Base-by-base conservation (phyloP, 2,797 vertebrate genomes). In the Echiichthys vipera region DNA sequence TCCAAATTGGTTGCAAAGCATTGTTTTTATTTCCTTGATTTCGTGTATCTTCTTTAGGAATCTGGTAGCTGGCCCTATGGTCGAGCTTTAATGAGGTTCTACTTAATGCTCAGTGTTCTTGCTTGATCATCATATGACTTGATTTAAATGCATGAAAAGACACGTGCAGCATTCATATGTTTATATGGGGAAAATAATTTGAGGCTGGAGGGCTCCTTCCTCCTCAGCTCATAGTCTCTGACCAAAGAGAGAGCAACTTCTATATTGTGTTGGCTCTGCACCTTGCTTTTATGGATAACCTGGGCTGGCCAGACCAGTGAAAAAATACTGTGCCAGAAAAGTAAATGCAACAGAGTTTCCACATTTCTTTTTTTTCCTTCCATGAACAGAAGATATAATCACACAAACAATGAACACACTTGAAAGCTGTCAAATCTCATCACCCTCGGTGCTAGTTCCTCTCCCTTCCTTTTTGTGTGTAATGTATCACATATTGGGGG, bases 371-470 rank as follows among this genome's bases (percentile, higher is more conserved):
- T 75, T 69, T 66, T 65, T 57, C n/a, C n/a, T n/a, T n/a, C n/a
- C n/a, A 54, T 53, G 25, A 70, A 45, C 64, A 80, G 34, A 70
- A 74, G 49, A 75, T 70, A 40, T 72, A 80, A 75, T 81, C 70
- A 71, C 74, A 70, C 61, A 74, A 74, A 77, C 70, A 84, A 75
- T 81, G 40, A 85, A 66, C 47, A 69, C 63, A 43, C 57, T 78
- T 74, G 59, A 81, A 83, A 84, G 79, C 77, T 86, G 83, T 87
- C 84, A 79, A 32, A 81, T 84, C 67, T 43, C 67, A 79, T 84
- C 72, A 71, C 56, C 73, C 30, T 74, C 34, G 65, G 47, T 65
- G 80, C 65, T 65, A 84, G 63, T 78, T 83, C 57, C 56, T 51
- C 62, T 78, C 78, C 69, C 71, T 68, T 53, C 66, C 56, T 64